These are phyloP conservation scores for Uloborus plumipes DNA, from an alignment of 2,888 invertebrate genomes.

Conservation along the genomic window DNA sequence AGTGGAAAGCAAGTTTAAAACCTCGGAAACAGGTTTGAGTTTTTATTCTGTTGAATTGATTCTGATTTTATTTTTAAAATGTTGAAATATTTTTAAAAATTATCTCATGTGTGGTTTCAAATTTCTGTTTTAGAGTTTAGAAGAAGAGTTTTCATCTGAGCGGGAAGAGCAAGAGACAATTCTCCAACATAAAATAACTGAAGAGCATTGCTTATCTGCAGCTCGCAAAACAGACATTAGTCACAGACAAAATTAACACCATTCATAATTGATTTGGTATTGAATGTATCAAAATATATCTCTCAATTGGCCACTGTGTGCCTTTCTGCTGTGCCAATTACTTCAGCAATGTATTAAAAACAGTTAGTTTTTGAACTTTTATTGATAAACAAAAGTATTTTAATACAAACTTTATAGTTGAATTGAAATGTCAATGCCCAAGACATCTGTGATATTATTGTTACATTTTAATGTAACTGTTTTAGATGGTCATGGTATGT, in stretches of 20 bases:
- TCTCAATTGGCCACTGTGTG: slow-evolving; percentile 6
- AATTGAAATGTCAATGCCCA: too few relatives aligned
- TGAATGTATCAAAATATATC: too few relatives aligned
- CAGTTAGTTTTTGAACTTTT: too few relatives aligned
- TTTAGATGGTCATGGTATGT: too few relatives aligned
- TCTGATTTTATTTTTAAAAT: background rate
- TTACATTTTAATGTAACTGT: too few relatives aligned
- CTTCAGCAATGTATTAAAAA: background rate
- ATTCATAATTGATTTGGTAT: too few relatives aligned
- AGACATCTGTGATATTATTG: too few relatives aligned
- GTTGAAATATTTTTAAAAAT: background rate
- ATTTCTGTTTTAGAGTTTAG: slow-evolving; percentile 80
- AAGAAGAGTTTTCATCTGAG: slow-evolving; percentile 91
- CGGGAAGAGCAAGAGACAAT: slow-evolving; percentile 87
- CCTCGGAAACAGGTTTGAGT: slow-evolving; percentile 88
- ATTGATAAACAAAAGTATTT: too few relatives aligned
- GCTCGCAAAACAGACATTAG: background rate
- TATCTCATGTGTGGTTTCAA: background rate
- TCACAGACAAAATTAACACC: too few relatives aligned
- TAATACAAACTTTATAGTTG: too few relatives aligned
- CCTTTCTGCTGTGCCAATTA: slow-evolving; percentile 45
- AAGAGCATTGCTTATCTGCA: background rate
- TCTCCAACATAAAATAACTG: slow-evolving; percentile 65
- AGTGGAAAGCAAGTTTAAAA: slow-evolving; percentile 91
- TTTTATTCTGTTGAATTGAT: background rate